Base-by-base conservation (phyloP, 2,797 vertebrate genomes). In the Mormyrus hasselquistii region DNA sequence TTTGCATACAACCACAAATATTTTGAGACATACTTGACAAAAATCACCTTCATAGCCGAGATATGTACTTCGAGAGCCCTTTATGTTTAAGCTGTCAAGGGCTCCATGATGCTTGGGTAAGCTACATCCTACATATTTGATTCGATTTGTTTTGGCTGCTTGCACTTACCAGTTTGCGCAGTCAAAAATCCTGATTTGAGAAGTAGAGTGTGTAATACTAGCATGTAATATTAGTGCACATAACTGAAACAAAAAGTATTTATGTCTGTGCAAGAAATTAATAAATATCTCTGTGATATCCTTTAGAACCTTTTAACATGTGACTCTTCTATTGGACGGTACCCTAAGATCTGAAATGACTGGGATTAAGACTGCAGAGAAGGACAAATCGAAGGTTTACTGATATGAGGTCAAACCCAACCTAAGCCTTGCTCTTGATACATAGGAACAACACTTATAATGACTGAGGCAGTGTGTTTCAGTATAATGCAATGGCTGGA, bases 31-130 rank as follows among this genome's bases (percentile, higher is more conserved):
- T 34, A 69, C 25, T 69, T 14, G 1, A 47, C n/a, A 84, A 50
- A 84, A 47, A 50, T 49, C 19, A 84, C 82, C 82, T 84, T 84
- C 82, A 84, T 84, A 84, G 79, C 44, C 6, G 47, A 84, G 19
- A 84, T 84, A 44, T 84, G 16, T 8, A 79, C 38, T 79, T 44
- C 6, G 2, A 16, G 22, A 19, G 9, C 7, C 19, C 41, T 82
- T 82, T 8, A 82, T 6, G 7, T 47, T 82, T 82, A 82, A 41
- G 6, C 6, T 9, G 76, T 82, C 76, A 44, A 49, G 16, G 44
- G 38, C 65, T 73, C 65, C 65, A 73, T 34, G 25, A 73, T 38
- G 25, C 65, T 69, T 4, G 10, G 62, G 65, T 38, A 14, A 10
- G 29, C 65, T 73, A 29, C 44, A 25, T 49, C 82, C 82, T 22